Base-by-base conservation (phyloP, 2,797 vertebrate species). In the Mus spretus region DNA sequence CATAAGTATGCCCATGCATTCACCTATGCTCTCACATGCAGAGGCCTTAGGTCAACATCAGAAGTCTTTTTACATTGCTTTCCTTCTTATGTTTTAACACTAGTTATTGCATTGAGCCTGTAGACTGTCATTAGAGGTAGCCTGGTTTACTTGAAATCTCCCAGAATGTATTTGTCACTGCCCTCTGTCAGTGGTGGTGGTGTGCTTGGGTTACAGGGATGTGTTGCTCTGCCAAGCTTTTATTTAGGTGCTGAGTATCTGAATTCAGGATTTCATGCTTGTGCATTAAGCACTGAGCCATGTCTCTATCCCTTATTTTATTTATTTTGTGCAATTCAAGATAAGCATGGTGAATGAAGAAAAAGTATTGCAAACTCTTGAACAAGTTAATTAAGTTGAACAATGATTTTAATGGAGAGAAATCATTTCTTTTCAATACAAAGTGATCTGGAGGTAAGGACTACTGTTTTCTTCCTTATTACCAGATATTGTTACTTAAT, bases 351-450 rank as follows among this genome's bases (percentile, higher is more conserved):
- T 57, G n/a, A 67, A 80, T 89, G 79, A 79, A n/a, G 13, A 78
- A 75, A 96, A 59, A 74, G 37, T 7, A n/a, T 34, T 53, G 12
- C 82, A n/a, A 84, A 17, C 37, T 88, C 24, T 80, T 77, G 20
- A 91, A 77, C 1, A 67, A 19, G 47, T 34, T n/a, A 44, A 63
- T 81, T 44, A 22, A 5, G 10, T 91, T 75, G 37, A 40, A 31
- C 44, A 96, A 70, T 13, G 7, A 75, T 95, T 92, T 80, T 57
- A 91, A 8, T 61, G 44, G 44, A n/a, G 59, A 74, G 24, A 28
- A 80, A 57, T 50, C 78, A 53, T 75, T 89, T 91, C 40, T 91
- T 82, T 24, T 14, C 50, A n/a, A 28, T 50, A 90, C 53, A 92
- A 6, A 55, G 7, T 44, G 44, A 50, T 50, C 84, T 44, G 34